Base-by-base conservation (phyloP, 2,888 invertebrate genomes). In the Papilio protenor region DNA sequence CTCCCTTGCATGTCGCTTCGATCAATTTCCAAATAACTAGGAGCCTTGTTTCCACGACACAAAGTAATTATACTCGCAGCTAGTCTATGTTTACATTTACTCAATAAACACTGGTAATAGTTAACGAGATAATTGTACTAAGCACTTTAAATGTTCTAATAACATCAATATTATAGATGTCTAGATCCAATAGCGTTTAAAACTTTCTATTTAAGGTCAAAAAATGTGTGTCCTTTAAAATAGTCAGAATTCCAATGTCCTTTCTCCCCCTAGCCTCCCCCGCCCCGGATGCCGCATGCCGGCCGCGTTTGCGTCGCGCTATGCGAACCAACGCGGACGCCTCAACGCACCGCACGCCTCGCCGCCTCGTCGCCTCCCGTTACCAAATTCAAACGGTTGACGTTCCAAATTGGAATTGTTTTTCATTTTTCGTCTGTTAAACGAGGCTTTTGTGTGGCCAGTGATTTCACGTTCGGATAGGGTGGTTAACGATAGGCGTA, bases 391-490 rank as follows among this genome's bases (percentile, higher is more conserved):
- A 90, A 93, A 91, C 89, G 89, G 90, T 91, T 93, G 93, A 92
- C 93, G 91, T 90, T 88, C 90, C 88, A 88, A 93, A 92, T 92
- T 93, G 89, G 89, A 92, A 93, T 91, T 93, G 91, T 92, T 93
- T 92, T 92, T 91, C 88, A 89, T 92, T 93, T 93, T 93, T 92
- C 87, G 84, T 88, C 85, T 88, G 88, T 88, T 88, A 90, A 90
- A 86, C 89, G 84, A 83, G 84, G 87, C 85, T 85, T 87, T 87
- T 90, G 87, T 88, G 87, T 84, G 88, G 87, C 87, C 91, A 89
- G 90, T 88, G 90, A 88, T 91, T 91, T 82, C 81, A 83, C 83
- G 88, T 85, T 83, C 82, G 85, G 85, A 86, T 85, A 83, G 83
- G 82, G 84, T 83, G 81, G 83, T 81, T 81, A 82, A 81, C 82